Evolutionary conservation across 2,113 vertebrate genomes (phyloP).

Genomic region (zebrafish (Danio rerio)): DNA sequence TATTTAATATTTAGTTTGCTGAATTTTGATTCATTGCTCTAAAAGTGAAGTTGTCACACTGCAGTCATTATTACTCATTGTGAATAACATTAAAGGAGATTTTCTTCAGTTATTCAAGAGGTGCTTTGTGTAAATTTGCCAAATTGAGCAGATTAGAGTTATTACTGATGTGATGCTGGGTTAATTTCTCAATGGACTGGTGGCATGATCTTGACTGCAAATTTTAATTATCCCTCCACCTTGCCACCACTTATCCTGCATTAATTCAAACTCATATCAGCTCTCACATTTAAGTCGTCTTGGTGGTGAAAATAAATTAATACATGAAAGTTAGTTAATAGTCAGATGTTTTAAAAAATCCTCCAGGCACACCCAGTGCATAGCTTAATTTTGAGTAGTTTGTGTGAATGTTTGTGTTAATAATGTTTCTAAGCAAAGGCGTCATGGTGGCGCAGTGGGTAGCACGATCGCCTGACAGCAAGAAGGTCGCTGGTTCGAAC

Average conservation of each 20-base stretch:
- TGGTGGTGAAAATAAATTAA: background rate
- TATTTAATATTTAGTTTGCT: too few relatives aligned
- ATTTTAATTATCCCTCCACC: conserved; percentile 49
- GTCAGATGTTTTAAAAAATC: background rate
- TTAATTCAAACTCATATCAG: conserved; percentile 36
- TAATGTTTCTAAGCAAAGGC: background rate
- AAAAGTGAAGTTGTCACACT: background rate
- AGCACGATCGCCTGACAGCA: too few relatives aligned
- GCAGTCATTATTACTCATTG: background rate
- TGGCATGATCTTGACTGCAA: conserved; percentile 32
- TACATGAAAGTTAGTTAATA: conserved; percentile 15
- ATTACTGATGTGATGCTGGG: conserved; percentile 37
- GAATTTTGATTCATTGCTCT: background rate
- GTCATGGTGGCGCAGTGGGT: too few relatives aligned
- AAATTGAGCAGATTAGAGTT: conserved; percentile 41
- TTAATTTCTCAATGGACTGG: conserved; percentile 37
- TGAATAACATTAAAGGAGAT: conserved; percentile 19
- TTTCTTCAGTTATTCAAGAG: conserved; percentile 12
- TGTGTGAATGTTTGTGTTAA: background rate
- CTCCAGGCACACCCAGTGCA: background rate
- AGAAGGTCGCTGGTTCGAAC: too few relatives aligned
- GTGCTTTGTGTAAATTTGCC: conserved; percentile 31
- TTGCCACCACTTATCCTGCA: conserved; percentile 30
- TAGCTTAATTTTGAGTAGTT: background rate
- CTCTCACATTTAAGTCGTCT: conserved; percentile 30